Evolutionary conservation across 2,113 vertebrate species (phyloP).

Genomic region (Genyomyrus donnyi): DNA sequence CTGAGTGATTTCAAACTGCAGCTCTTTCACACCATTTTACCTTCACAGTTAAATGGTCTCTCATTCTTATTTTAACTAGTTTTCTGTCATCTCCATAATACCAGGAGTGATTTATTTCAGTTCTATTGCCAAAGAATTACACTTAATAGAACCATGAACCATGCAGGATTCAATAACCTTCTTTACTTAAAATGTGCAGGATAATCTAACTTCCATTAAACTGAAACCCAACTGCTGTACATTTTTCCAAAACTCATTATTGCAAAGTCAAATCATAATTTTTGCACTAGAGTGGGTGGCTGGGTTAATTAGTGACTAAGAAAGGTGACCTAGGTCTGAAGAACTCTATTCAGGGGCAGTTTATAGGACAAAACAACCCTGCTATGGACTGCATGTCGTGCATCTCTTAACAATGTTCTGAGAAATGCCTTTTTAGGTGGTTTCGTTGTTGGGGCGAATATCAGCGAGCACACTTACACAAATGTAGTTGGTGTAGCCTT

Average conservation of each 20-base stretch:
- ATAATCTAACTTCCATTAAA: background rate
- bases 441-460: too few relatives aligned
- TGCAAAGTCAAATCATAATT: background rate
- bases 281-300: background rate
- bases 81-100: background rate
- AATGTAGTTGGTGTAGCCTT: background rate
- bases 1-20: background rate
- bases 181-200: background rate
- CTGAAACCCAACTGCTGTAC: background rate
- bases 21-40: background rate
- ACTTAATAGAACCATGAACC: background rate
- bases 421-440: too few relatives aligned
- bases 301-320: background rate
- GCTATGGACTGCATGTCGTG: background rate
- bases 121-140: background rate
- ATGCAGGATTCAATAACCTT: background rate
- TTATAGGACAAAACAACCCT: background rate
- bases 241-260: background rate
- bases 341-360: background rate
- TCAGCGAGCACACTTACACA: background rate
- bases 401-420: background rate
- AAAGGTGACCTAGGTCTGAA: background rate
- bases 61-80: background rate
- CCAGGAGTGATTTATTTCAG: background rate
- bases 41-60: background rate